These are phyloP conservation scores for Anneissia japonica DNA, from an alignment of 35 echinoderm and acorn worm genomes.

Conservation along the genomic window DNA sequence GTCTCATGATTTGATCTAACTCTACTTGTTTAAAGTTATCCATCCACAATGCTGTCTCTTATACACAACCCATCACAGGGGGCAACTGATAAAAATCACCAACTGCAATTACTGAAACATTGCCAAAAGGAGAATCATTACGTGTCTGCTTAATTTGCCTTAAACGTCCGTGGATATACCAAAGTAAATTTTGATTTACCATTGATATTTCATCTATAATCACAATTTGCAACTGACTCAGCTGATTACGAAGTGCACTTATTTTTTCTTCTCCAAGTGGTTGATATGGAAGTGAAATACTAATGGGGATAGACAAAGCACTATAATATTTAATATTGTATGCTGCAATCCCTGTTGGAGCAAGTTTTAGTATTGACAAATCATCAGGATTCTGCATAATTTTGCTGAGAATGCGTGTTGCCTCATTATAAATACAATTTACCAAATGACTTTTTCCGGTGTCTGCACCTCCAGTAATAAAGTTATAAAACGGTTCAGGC, in stretches of 20 bases:
- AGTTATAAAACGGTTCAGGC: conserved; percentile 5
- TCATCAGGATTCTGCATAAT: conserved; percentile 11
- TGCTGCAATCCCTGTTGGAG: conserved; percentile 36
- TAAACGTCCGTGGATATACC: too few species aligned
- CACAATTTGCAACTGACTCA: too few species aligned
- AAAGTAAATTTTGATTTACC: too few species aligned
- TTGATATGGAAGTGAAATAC: too few species aligned
- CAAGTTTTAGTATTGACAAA: background rate
- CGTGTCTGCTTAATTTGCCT: background rate
- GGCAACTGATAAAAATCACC: background rate
- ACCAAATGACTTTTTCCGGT: conserved; percentile 14
- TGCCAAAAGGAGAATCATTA: background rate
- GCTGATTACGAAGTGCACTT: too few species aligned
- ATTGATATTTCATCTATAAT: too few species aligned
- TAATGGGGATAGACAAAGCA: too few species aligned
- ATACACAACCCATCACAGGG: background rate
- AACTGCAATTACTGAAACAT: conserved; percentile 9
- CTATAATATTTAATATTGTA: too few species aligned
- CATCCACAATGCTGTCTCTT: conserved; percentile 26
- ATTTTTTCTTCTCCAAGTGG: too few species aligned
- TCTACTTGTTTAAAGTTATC: conserved; percentile 36
- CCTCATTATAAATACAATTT: conserved; percentile 3
- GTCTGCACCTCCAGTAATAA: conserved; percentile 39
- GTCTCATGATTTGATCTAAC: conserved; percentile 65
- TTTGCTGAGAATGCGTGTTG: background rate